Evolutionary conservation across 2,888 invertebrate genomes (phyloP).

Genomic region (Microchrysa polita): DNA sequence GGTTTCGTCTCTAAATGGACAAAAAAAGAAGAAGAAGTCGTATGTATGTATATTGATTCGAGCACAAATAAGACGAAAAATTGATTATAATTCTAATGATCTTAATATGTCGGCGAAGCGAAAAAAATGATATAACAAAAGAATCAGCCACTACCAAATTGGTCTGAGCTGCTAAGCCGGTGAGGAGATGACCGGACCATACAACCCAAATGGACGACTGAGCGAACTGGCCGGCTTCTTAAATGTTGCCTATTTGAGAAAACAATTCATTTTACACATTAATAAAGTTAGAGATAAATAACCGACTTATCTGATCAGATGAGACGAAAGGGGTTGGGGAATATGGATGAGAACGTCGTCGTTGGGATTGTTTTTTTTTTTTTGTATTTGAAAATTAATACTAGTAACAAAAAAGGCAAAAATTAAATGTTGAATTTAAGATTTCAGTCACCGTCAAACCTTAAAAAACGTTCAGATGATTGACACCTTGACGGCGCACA

Average conservation of each 20-base stretch:
- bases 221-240: constrained; percentile 41
- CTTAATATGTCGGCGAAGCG: too few species aligned
- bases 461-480: constrained; percentile 36
- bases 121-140: constrained; percentile 4
- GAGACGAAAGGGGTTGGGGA: neutral
- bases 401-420: constrained; percentile 1
- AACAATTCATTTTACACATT: constrained; percentile 45
- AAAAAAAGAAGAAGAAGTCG: too few species aligned
- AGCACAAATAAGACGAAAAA: too few species aligned
- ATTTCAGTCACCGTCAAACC: constrained; percentile 15
- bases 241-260: constrained; percentile 38
- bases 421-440: neutral
- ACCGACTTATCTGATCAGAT: constrained; percentile 10
- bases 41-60: too few species aligned
- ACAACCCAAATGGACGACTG: too few species aligned
- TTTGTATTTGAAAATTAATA: neutral
- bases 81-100: too few species aligned
- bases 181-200: too few species aligned
- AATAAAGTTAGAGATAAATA: constrained; percentile 42
- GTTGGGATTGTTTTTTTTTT: too few species aligned
- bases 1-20: neutral
- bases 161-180: neutral
- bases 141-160: constrained; percentile 38
- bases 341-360: too few species aligned
- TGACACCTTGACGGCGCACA: constrained; percentile 38